These are phyloP conservation scores for Agrochola lychnidis DNA, from an alignment of 2,888 invertebrate genomes.

Conservation along the genomic window DNA sequence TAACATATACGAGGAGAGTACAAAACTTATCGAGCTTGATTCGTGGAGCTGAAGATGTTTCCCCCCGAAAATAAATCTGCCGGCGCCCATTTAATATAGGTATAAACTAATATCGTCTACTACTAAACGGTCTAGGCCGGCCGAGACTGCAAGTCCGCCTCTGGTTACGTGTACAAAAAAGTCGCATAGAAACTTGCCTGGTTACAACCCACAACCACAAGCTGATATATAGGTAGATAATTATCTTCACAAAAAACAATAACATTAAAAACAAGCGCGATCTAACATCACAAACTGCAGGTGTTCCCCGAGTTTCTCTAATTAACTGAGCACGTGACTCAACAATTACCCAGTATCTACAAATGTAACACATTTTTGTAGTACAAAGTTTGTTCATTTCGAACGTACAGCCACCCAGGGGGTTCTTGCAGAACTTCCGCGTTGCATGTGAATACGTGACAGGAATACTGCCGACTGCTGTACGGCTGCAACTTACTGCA, in stretches of 20 bases:
- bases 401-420: slow-evolving; percentile 44
- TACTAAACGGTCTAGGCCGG: no score
- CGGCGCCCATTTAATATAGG: no score
- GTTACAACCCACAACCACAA: no score
- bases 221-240: not conserved
- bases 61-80: no score
- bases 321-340: slow-evolving; percentile 57
- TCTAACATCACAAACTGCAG: slow-evolving; percentile 28
- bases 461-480: slow-evolving; percentile 48
- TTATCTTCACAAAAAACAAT: not conserved
- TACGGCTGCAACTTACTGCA: slow-evolving; percentile 56
- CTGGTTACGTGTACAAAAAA: no score
- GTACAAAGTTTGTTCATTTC: slow-evolving; percentile 63
- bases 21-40: no score
- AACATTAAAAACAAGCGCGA: slow-evolving; percentile 4
- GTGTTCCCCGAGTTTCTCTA: slow-evolving; percentile 45
- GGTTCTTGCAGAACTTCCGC: slow-evolving; percentile 57
- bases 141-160: no score
- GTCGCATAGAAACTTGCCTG: not conserved
- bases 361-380: slow-evolving; percentile 59
- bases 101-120: no score
- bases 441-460: slow-evolving; percentile 61
- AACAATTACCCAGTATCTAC: slow-evolving; percentile 32
- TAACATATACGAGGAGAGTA: no score
- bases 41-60: no score